These are phyloP conservation scores for Balaeniceps rex DNA, from an alignment of 2,113 vertebrate genomes.

Conservation along the genomic window DNA sequence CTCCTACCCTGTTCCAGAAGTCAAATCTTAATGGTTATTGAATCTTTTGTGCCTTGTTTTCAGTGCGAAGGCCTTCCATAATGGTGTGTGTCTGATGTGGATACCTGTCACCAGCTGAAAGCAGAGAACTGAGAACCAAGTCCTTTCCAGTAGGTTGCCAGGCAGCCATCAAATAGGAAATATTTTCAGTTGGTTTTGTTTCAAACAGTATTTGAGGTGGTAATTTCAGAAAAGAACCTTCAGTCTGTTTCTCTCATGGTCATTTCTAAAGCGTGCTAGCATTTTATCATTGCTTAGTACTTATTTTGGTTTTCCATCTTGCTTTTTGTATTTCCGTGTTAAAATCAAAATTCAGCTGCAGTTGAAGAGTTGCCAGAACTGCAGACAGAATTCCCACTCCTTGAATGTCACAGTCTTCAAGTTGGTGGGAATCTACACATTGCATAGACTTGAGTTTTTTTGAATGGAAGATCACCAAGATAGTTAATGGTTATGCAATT, in stretches of 20 bases:
- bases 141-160: not conserved
- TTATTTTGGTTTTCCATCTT: not conserved
- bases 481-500: slow-evolving; percentile 2
- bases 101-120: not conserved
- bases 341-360: not conserved
- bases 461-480: slow-evolving; percentile 8
- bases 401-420: not conserved
- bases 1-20: not conserved
- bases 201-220: not conserved
- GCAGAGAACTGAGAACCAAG: not conserved
- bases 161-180: not conserved
- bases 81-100: not conserved
- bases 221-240: not conserved
- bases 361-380: not conserved
- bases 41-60: not conserved
- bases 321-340: not conserved
- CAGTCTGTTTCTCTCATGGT: not conserved
- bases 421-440: not conserved
- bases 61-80: not conserved
- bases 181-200: not conserved
- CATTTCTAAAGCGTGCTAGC: not conserved
- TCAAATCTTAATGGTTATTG: not conserved
- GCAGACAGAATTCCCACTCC: not conserved
- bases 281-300: not conserved
- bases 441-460: not conserved